Evolutionary conservation across 64 coral and sea anemone species (phyloP).

Genomic region (Pocillopora damicornis): DNA sequence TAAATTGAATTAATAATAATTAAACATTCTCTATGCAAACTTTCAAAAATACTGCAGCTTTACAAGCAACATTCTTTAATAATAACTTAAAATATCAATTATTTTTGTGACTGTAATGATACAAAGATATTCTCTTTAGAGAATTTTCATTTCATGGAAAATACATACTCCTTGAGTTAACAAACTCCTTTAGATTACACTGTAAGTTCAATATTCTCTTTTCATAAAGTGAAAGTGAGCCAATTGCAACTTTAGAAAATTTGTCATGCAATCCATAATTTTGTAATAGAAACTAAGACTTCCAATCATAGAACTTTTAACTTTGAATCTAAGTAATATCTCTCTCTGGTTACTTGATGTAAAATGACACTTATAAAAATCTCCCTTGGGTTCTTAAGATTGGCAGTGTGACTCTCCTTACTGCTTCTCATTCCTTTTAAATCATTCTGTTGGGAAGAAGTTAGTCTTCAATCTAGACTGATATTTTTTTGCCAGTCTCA

Average conservation of each 20-base stretch:
- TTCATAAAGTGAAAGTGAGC: background rate
- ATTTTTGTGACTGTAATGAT: background rate
- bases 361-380: background rate
- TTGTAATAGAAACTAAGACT: too few species aligned
- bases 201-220: background rate
- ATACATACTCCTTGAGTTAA: constrained; percentile 1
- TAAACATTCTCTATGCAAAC: background rate
- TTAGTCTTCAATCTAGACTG: too few species aligned
- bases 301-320: background rate
- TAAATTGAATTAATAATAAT: background rate
- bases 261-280: background rate
- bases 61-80: background rate
- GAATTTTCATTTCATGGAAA: background rate
- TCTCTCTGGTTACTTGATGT: too few species aligned
- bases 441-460: background rate
- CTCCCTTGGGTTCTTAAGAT: background rate
- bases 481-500: too few species aligned
- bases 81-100: background rate
- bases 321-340: background rate
- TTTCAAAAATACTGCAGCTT: constrained; percentile 24
- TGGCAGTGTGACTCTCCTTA: too few species aligned
- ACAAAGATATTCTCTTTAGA: constrained; percentile 18
- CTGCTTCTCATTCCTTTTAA: too few species aligned
- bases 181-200: too few species aligned
- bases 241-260: too few species aligned